Evolutionary conservation across 2,888 invertebrate species (phyloP).

Genomic region (Diarsia brunnea): DNA sequence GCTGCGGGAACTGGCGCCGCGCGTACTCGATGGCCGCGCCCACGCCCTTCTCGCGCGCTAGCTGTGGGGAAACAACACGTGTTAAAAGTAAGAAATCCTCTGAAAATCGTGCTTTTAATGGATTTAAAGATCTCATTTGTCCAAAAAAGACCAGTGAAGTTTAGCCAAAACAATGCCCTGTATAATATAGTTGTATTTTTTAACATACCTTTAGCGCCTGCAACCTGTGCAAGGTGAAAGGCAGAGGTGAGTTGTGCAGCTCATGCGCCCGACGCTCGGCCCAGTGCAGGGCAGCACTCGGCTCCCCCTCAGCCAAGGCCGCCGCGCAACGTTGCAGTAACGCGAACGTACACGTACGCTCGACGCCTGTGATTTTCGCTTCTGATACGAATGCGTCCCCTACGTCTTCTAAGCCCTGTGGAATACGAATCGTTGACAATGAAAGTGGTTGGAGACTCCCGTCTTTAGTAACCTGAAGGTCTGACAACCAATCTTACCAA

Average conservation of each 20-base stretch:
- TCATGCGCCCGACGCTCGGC: conserved; percentile 94
- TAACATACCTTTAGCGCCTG: conserved; percentile 84
- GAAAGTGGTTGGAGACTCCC: too few species aligned
- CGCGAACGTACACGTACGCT: conserved; percentile 85
- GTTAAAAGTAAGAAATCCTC: not conserved
- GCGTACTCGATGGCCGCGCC: conserved; percentile 97
- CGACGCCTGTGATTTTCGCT: conserved; percentile 85
- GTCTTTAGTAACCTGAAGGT: too few species aligned
- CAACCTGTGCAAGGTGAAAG: conserved; percentile 87
- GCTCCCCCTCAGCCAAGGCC: conserved; percentile 94
- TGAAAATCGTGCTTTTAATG: not conserved
- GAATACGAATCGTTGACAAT: not conserved
- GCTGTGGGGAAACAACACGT: conserved; percentile 61
- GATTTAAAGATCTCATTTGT: not conserved
- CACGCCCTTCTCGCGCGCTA: conserved; percentile 91
- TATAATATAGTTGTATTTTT: not conserved
- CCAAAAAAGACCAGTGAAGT: not conserved
- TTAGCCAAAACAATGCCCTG: not conserved
- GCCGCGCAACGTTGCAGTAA: conserved; percentile 95
- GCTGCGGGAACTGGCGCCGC: conserved; percentile 94
- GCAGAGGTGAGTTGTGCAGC: conserved; percentile 90
- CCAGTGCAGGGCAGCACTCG: conserved; percentile 97
- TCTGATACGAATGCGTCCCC: conserved; percentile 93
- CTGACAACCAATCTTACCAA: too few species aligned
- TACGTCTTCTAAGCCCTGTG: conserved; percentile 95